These are phyloP conservation scores for Pectinophora gossypiella DNA, from an alignment of 1,140 invertebrate species.

Conservation along the genomic window DNA sequence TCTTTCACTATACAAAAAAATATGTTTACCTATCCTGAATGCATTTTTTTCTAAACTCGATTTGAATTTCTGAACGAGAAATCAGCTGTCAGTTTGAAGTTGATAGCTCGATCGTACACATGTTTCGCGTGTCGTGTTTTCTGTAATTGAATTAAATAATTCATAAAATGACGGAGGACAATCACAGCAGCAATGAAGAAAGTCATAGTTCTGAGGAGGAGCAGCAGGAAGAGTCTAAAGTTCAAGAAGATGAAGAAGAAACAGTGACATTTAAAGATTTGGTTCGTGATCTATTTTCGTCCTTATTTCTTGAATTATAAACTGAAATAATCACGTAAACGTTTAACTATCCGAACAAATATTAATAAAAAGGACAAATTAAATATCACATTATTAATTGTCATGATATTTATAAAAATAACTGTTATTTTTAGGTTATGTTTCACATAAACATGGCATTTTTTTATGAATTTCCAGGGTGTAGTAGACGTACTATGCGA, in stretches of 20 bases:
- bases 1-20: too few relatives aligned
- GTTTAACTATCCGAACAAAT: too few relatives aligned
- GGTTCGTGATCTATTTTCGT: slow-evolving; percentile 61
- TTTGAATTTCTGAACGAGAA: neutral
- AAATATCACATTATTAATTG: too few relatives aligned
- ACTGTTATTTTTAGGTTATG: neutral
- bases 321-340: too few relatives aligned
- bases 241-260: slow-evolving; percentile 39
- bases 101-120: neutral
- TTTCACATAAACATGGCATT: neutral
- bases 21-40: too few relatives aligned
- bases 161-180: slow-evolving; percentile 46
- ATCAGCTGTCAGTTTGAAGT: neutral
- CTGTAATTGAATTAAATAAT: neutral
- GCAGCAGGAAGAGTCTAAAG: slow-evolving; percentile 19
- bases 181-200: slow-evolving; percentile 42
- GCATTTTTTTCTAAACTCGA: too few relatives aligned
- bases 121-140: neutral
- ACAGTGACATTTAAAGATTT: slow-evolving; percentile 78
- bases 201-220: slow-evolving; percentile 30
- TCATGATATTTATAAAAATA: too few relatives aligned
- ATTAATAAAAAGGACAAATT: too few relatives aligned
- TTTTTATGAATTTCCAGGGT: slow-evolving; percentile 79
- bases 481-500: slow-evolving; percentile 94
- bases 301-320: too few relatives aligned